These are phyloP conservation scores for Spilarctia lutea DNA, from an alignment of 2,888 invertebrate species.

Conservation along the genomic window DNA sequence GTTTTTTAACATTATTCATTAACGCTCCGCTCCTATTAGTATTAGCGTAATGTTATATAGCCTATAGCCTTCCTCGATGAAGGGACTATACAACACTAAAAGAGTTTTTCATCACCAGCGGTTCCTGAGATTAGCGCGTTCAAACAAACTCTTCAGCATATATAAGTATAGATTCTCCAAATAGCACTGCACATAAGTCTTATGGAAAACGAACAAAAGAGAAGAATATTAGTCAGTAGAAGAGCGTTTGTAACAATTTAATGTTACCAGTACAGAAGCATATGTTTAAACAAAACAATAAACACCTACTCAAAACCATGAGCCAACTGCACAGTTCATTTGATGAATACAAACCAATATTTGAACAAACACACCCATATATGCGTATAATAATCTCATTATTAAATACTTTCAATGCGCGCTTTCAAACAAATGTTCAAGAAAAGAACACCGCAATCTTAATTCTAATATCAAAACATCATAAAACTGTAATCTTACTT, in stretches of 20 bases:
- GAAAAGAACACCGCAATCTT: constrained; percentile 62
- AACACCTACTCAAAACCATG: constrained; percentile 25
- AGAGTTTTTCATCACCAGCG: no score
- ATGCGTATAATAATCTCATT: constrained; percentile 76
- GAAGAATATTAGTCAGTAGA: not conserved
- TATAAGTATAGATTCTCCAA: no score
- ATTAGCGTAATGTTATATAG: no score
- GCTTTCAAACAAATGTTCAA: constrained; percentile 73
- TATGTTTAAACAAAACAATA: constrained; percentile 20
- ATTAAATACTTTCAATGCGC: constrained; percentile 71
- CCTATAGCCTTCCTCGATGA: no score
- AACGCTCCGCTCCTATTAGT: no score
- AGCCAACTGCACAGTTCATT: constrained; percentile 67
- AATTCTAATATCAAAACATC: constrained; percentile 50
- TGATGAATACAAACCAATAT: constrained; percentile 70
- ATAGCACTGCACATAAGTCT: no score
- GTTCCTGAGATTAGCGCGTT: no score
- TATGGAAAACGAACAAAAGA: not conserved
- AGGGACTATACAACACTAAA: no score
- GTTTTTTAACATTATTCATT: no score
- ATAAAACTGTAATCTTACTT: constrained; percentile 28
- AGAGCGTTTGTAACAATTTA: not conserved
- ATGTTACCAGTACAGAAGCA: not conserved
- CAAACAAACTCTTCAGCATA: no score
- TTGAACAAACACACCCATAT: constrained; percentile 70